Evolutionary conservation across 2,113 vertebrate genomes (phyloP).

Genomic region (Pseudopipra pipra): DNA sequence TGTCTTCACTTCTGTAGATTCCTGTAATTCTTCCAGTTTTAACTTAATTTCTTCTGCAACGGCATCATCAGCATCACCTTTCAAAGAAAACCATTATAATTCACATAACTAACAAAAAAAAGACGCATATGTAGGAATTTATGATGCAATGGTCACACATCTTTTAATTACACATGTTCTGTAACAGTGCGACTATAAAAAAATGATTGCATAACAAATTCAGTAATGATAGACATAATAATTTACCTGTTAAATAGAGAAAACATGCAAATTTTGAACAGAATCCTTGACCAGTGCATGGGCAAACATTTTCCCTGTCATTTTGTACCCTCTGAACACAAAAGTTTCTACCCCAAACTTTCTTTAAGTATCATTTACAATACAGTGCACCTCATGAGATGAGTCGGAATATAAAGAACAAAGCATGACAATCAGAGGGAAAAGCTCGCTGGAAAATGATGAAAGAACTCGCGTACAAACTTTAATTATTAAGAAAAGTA

Average conservation of each 20-base stretch:
- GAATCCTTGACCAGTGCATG: background rate
- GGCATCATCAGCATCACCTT: constrained; percentile 47
- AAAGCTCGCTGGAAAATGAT: background rate
- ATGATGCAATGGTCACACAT: background rate
- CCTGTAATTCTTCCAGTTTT: constrained; percentile 81
- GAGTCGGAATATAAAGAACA: background rate
- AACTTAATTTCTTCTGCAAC: constrained; percentile 57
- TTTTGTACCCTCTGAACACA: background rate
- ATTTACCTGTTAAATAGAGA: background rate
- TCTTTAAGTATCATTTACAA: background rate
- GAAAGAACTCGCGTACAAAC: background rate
- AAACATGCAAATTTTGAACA: background rate
- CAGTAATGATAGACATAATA: background rate
- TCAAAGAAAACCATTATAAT: background rate
- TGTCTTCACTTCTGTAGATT: constrained; percentile 77
- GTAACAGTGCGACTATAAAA: background rate
- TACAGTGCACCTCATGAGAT: background rate
- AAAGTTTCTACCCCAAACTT: background rate
- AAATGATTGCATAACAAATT: background rate
- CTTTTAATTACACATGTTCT: background rate
- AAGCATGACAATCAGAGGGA: background rate
- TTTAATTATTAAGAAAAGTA: background rate
- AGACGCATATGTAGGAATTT: background rate
- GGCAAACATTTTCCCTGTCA: background rate
- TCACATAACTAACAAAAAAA: background rate